phyloP scores from a whole-genome alignment of 2,797 vertebrate genomes.

The Sebastes vulpes region DNA sequence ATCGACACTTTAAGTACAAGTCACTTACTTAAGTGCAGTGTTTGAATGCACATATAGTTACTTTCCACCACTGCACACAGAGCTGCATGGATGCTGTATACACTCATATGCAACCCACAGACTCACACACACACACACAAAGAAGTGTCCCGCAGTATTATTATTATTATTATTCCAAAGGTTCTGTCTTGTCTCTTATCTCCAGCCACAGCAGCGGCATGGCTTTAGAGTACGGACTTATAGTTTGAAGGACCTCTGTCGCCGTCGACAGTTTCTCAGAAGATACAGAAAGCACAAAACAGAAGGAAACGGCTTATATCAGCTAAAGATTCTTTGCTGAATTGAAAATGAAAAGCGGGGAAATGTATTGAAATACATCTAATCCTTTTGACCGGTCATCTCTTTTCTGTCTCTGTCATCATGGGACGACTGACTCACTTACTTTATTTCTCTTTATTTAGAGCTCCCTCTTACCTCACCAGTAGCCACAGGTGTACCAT shows the following conservation, averaged over 20 bases:
- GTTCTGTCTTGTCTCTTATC: slow-evolving; percentile 67
- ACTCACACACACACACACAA: background rate
- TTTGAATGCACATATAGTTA: too few species aligned
- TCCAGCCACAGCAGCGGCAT: slow-evolving; percentile 51
- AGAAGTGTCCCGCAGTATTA: slow-evolving; percentile 23
- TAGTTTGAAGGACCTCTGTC: slow-evolving; percentile 54
- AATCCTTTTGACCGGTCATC: slow-evolving; percentile 28
- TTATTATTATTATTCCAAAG: slow-evolving; percentile 42
- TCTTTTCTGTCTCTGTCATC: background rate
- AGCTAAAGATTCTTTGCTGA: slow-evolving; percentile 47
- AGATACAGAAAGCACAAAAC: slow-evolving; percentile 50
- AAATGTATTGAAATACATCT: slow-evolving; percentile 52
- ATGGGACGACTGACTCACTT: background rate
- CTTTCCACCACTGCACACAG: background rate
- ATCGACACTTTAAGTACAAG: too few species aligned
- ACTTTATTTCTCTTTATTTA: background rate
- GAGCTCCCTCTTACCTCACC: background rate
- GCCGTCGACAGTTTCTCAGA: slow-evolving; percentile 44
- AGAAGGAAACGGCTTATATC: slow-evolving; percentile 53
- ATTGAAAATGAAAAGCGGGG: slow-evolving; percentile 42
- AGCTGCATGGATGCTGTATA: background rate
- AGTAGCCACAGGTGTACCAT: slow-evolving; percentile 20
- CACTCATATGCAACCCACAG: background rate
- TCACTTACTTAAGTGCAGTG: too few species aligned
- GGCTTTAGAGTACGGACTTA: slow-evolving; percentile 52